These are phyloP conservation scores for Microplitis deprimator DNA, from an alignment of 2,888 invertebrate genomes.

Conservation along the genomic window DNA sequence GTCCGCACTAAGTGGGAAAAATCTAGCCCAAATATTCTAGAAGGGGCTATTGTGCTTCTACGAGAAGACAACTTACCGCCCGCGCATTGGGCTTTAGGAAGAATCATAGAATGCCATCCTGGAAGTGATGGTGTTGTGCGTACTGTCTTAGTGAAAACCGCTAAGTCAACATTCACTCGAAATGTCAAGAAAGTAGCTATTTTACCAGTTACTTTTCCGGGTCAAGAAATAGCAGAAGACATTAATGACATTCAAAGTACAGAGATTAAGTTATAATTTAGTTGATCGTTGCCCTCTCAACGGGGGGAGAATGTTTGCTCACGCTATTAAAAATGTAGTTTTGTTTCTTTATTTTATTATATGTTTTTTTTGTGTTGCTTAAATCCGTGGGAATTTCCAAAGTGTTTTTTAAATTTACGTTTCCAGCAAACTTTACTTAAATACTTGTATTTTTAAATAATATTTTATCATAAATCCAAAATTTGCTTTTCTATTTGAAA, in stretches of 20 bases:
- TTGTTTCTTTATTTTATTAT: no score
- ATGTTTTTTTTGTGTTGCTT: no score
- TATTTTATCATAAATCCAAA: no score
- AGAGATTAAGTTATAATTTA: neutral
- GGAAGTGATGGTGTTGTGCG: constrained; percentile 49
- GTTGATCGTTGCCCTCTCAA: constrained; percentile 15
- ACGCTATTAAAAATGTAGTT: no score
- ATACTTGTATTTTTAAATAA: no score
- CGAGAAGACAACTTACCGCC: constrained; percentile 46
- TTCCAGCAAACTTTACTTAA: no score
- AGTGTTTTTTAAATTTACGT: no score
- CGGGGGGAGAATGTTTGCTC: constrained; percentile 13
- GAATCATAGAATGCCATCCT: constrained; percentile 45
- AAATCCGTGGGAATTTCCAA: no score
- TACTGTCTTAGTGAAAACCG: constrained; percentile 48
- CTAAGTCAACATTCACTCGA: constrained; percentile 38
- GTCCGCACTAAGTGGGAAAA: constrained; percentile 37
- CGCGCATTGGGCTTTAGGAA: constrained; percentile 49
- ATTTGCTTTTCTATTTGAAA: no score
- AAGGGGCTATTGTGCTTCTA: constrained; percentile 38
- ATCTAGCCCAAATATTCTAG: constrained; percentile 13
- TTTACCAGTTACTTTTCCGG: constrained; percentile 6
- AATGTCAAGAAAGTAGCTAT: constrained; percentile 44
- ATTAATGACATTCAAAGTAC: neutral
- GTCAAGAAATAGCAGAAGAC: neutral